These are phyloP conservation scores for Aviceda subcristata DNA, from an alignment of 2,113 vertebrate genomes.

Conservation along the genomic window DNA sequence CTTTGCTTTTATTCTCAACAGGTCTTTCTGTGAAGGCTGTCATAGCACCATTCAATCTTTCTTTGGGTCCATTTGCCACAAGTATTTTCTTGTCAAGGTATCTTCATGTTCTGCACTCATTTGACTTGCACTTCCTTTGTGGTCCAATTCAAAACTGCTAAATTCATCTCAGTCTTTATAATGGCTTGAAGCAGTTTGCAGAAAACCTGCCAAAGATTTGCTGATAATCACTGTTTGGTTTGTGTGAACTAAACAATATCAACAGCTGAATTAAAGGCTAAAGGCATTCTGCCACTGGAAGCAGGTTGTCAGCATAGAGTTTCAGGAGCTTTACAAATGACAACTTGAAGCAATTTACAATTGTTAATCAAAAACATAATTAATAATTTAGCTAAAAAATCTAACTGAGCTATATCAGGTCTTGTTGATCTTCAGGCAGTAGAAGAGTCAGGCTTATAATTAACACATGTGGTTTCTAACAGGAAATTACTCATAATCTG, in stretches of 20 bases:
- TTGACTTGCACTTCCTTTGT: neutral
- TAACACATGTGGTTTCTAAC: neutral
- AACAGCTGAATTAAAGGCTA: neutral
- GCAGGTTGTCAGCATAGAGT: neutral
- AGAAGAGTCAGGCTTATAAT: neutral
- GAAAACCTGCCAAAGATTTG: neutral
- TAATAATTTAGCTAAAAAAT: conserved; percentile 15
- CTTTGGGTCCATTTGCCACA: neutral
- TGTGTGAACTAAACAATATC: neutral
- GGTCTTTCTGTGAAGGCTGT: neutral
- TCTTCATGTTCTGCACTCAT: neutral
- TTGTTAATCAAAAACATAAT: neutral
- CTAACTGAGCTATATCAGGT: neutral
- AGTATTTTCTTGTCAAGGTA: neutral
- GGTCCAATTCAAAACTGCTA: neutral
- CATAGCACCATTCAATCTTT: neutral
- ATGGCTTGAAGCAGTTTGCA: neutral
- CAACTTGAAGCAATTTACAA: neutral
- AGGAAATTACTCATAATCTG: conserved; percentile 39
- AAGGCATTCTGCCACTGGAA: neutral
- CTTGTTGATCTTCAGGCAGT: neutral
- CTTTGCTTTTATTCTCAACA: neutral
- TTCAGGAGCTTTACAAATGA: neutral
- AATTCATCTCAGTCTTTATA: neutral
- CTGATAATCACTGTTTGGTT: neutral